A percentile compares a stretch with the other conserved stretches of the same genome.
These are phyloP conservation scores for Formica selysi DNA, from an alignment of 1,140 invertebrate genomes.

Conservation along the genomic window DNA sequence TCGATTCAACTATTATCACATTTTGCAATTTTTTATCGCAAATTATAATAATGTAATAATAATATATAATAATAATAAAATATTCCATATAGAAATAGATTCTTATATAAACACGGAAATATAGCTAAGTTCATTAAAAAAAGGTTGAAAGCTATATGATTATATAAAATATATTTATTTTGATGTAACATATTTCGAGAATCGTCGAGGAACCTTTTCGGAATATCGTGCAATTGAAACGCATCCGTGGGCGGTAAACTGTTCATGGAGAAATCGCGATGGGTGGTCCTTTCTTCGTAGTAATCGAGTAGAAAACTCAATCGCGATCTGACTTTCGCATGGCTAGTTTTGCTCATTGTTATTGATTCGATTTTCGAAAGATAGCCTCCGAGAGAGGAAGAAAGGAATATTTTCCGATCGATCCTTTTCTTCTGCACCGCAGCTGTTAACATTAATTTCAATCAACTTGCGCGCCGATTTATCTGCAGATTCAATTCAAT, in stretches of 20 bases:
- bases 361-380: slow-evolving; percentile 74
- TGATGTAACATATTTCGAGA: slow-evolving; percentile 5
- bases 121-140: not conserved
- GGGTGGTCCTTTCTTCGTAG: slow-evolving; percentile 71
- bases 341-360: slow-evolving; percentile 72
- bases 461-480: slow-evolving; percentile 15
- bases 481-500: not conserved
- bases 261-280: slow-evolving; percentile 70
- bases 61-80: not conserved
- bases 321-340: slow-evolving; percentile 75
- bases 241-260: slow-evolving; percentile 50
- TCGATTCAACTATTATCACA: not conserved
- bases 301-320: slow-evolving; percentile 78
- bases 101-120: not conserved
- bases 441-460: slow-evolving; percentile 35
- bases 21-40: not conserved
- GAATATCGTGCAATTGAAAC: slow-evolving; percentile 51
- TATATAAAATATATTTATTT: slow-evolving; percentile 5
- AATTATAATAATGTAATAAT: slow-evolving; percentile 3
- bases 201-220: not conserved
- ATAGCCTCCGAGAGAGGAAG: slow-evolving; percentile 57
- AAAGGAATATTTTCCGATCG: slow-evolving; percentile 29
- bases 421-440: slow-evolving; percentile 22
- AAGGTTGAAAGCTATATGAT: not conserved
- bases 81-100: not conserved